Evolutionary conservation across 1,140 invertebrate species (phyloP).

Genomic region (Drosophila kanapiae): DNA sequence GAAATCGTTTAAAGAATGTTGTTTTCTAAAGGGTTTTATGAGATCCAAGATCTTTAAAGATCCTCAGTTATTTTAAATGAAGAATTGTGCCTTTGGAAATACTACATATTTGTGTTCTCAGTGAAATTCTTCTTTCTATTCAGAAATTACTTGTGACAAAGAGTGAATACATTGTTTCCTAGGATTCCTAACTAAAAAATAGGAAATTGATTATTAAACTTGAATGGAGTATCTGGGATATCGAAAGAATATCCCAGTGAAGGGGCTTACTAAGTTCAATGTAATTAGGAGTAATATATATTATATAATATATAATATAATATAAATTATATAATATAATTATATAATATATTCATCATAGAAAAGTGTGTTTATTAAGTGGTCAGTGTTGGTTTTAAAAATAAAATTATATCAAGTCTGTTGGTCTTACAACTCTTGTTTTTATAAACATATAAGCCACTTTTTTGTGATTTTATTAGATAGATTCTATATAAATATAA

Average conservation of each 20-base stretch:
- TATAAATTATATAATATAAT: too few relatives aligned
- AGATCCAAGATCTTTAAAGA: neutral
- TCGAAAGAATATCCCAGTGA: neutral
- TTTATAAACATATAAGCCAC: too few relatives aligned
- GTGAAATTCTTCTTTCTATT: neutral
- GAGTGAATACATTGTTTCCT: neutral
- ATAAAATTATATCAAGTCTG: neutral
- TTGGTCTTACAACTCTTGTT: too few relatives aligned
- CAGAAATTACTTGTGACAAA: neutral
- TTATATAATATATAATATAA: too few relatives aligned
- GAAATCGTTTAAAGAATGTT: too few relatives aligned
- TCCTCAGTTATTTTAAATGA: neutral
- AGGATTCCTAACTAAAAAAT: neutral
- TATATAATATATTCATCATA: too few relatives aligned
- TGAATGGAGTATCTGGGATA: rapidly evolving
- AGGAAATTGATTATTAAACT: neutral
- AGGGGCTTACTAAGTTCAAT: neutral
- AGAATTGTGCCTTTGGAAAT: neutral
- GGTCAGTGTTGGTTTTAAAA: too few relatives aligned
- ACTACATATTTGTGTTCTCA: neutral
- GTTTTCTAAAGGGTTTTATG: too few relatives aligned
- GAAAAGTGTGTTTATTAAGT: neutral
- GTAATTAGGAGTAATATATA: too few relatives aligned
- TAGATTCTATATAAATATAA: too few relatives aligned
- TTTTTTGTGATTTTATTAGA: too few relatives aligned